These are phyloP conservation scores for Melanotaenia nigrans DNA, from an alignment of 2,797 vertebrate species.

Conservation along the genomic window DNA sequence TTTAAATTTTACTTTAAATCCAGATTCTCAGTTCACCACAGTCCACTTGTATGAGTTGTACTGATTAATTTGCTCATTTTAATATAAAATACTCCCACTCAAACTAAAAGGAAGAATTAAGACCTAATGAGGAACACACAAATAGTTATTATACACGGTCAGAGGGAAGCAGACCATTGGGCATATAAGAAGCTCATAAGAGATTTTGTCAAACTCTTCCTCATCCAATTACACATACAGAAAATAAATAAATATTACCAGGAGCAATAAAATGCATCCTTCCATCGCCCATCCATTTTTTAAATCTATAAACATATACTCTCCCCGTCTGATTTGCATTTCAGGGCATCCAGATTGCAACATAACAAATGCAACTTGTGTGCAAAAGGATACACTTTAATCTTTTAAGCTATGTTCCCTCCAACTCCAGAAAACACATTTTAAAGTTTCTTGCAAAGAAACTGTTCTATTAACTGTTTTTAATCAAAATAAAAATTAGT, in stretches of 20 bases:
- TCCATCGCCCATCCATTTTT: background rate
- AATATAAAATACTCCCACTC: slow-evolving; percentile 77
- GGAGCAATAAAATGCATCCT: slow-evolving; percentile 33
- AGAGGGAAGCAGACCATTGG: slow-evolving; percentile 58
- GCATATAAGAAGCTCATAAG: slow-evolving; percentile 34
- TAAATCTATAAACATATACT: slow-evolving; percentile 27
- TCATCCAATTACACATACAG: slow-evolving; percentile 33
- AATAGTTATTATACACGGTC: slow-evolving; percentile 60
- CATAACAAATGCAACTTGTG: slow-evolving; percentile 8
- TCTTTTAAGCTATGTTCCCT: background rate
- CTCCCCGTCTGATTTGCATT: slow-evolving; percentile 21
- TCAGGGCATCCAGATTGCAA: slow-evolving; percentile 27
- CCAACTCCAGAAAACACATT: background rate
- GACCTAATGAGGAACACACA: slow-evolving; percentile 70
- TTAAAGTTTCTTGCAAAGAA: background rate
- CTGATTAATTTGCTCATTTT: slow-evolving; percentile 75
- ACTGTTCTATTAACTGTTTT: background rate
- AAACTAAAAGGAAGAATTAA: slow-evolving; percentile 76
- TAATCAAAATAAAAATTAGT: background rate
- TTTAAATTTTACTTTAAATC: background rate
- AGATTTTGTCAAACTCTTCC: slow-evolving; percentile 29
- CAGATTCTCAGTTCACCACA: background rate
- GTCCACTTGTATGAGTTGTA: slow-evolving; percentile 13
- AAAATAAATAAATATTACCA: slow-evolving; percentile 28
- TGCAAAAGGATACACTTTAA: slow-evolving; percentile 15